These are phyloP conservation scores for Ptilonorhynchus violaceus DNA, from an alignment of 2,113 vertebrate species.

Conservation along the genomic window DNA sequence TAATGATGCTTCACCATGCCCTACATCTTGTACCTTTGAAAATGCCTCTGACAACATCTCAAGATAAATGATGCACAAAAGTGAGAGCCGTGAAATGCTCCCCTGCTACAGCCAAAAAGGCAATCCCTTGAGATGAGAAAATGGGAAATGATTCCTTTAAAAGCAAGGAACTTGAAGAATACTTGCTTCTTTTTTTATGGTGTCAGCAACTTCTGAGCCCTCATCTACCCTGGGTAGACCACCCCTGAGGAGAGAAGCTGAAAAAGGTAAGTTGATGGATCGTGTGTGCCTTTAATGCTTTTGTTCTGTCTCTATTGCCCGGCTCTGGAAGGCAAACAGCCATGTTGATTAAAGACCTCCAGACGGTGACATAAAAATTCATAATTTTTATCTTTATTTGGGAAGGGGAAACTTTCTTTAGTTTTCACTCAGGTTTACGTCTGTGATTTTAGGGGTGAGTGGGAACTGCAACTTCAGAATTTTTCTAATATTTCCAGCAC, in stretches of 20 bases:
- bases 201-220: neutral
- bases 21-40: neutral
- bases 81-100: neutral
- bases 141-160: neutral
- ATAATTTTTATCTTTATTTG: neutral
- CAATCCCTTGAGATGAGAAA: neutral
- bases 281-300: accelerated
- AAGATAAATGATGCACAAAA: neutral
- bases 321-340: neutral
- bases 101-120: neutral
- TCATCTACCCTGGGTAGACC: neutral
- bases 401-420: neutral
- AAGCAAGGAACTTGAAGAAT: neutral
- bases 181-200: neutral
- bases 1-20: neutral
- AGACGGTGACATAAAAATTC: neutral
- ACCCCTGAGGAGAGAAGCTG: neutral
- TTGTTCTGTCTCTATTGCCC: neutral
- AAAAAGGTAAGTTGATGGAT: neutral
- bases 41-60: neutral
- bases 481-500: neutral
- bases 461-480: neutral
- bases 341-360: neutral
- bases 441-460: neutral
- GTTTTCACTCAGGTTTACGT: neutral